Evolutionary conservation across 1,140 invertebrate species (phyloP).

Genomic region (Bombus turneri): DNA sequence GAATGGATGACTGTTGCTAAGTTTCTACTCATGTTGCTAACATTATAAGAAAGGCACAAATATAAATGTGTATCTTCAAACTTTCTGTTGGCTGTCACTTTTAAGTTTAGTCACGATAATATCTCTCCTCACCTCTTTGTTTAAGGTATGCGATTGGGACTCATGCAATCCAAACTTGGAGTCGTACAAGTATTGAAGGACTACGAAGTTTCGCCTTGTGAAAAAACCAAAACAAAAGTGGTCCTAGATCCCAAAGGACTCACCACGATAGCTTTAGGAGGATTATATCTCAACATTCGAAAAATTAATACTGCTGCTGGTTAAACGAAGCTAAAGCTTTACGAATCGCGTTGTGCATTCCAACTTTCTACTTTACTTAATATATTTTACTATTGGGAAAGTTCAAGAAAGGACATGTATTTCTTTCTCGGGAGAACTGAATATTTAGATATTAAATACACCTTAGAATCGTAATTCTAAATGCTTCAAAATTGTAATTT

Average conservation of each 20-base stretch:
- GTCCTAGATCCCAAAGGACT: constrained; percentile 51
- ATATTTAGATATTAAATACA: too few relatives aligned
- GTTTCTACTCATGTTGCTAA: too few relatives aligned
- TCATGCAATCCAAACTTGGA: constrained; percentile 71
- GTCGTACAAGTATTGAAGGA: constrained; percentile 63
- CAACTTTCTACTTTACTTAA: neutral
- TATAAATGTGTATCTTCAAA: too few relatives aligned
- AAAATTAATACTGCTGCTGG: constrained; percentile 26
- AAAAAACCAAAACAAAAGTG: constrained; percentile 58
- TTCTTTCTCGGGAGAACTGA: too few relatives aligned
- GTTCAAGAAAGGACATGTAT: rapidly evolving
- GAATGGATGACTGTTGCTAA: too few relatives aligned
- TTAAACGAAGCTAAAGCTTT: neutral
- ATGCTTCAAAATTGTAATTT: rapidly evolving
- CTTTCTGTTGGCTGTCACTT: too few relatives aligned
- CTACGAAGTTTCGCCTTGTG: constrained; percentile 63
- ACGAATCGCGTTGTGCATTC: rapidly evolving
- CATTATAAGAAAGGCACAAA: too few relatives aligned
- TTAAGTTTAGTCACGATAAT: neutral
- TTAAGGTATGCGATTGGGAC: constrained; percentile 71
- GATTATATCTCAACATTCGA: constrained; percentile 51
- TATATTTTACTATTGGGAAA: too few relatives aligned
- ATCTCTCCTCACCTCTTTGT: neutral
- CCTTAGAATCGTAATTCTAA: rapidly evolving
- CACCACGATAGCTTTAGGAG: constrained; percentile 21